Evolutionary conservation across 2,888 invertebrate genomes (phyloP).

Genomic region (Tetragnatha montana): DNA sequence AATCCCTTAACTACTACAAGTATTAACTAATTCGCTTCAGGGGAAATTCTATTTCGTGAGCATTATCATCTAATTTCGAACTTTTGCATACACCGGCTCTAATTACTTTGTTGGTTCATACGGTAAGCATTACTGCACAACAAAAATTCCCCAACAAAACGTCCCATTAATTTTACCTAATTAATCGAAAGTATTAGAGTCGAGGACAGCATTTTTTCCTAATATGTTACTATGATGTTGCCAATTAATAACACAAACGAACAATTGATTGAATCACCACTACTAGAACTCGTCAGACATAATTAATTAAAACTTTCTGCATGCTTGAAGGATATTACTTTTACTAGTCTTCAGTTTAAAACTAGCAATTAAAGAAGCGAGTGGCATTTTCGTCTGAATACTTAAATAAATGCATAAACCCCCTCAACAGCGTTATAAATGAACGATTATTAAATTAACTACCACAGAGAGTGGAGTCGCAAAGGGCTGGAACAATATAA

Average conservation of each 20-base stretch:
- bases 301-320: neutral
- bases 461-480: constrained; percentile 7
- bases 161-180: too few species aligned
- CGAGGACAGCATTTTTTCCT: too few species aligned
- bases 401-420: neutral
- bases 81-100: too few species aligned
- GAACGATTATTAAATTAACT: constrained; percentile 43
- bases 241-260: neutral
- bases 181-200: too few species aligned
- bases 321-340: neutral
- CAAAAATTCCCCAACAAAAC: too few species aligned
- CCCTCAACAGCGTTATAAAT: constrained; percentile 6
- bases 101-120: too few species aligned
- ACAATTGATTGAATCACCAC: neutral
- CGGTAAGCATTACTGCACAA: too few species aligned
- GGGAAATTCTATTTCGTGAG: too few species aligned
- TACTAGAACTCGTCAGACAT: neutral
- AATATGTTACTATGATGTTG: too few species aligned
- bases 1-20: too few species aligned
- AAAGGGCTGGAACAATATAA: neutral
- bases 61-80: too few species aligned
- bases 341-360: neutral
- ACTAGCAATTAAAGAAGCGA: neutral
- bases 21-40: too few species aligned
- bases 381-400: constrained; percentile 2